Evolutionary conservation across 1,140 invertebrate genomes (phyloP).

Genomic region (Teleopsis dalmanni): DNA sequence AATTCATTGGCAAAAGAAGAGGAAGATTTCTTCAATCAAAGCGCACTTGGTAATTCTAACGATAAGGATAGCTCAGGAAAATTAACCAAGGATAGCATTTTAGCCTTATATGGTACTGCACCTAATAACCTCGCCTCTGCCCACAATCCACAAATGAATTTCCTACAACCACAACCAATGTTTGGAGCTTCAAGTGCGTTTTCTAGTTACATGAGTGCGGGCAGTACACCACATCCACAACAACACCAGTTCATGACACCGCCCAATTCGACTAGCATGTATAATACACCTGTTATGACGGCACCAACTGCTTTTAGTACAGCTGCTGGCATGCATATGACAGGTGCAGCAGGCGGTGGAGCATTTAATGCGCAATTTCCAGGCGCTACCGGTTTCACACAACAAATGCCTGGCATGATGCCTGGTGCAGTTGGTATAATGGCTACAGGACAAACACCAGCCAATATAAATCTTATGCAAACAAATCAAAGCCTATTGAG

Average conservation of each 20-base stretch:
- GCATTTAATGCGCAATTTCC: slow-evolving; percentile 23
- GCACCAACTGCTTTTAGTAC: slow-evolving; percentile 37
- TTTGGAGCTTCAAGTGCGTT: slow-evolving; percentile 10
- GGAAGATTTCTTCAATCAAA: slow-evolving; percentile 83
- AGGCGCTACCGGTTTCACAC: slow-evolving; percentile 18
- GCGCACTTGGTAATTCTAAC: slow-evolving; percentile 41
- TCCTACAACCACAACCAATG: slow-evolving; percentile 14
- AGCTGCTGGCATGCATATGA: slow-evolving; percentile 28
- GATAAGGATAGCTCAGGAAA: slow-evolving; percentile 69
- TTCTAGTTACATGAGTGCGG: slow-evolving; percentile 30
- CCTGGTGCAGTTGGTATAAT: background rate
- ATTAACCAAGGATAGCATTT: slow-evolving; percentile 88
- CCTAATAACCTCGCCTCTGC: slow-evolving; percentile 28
- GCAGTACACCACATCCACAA: slow-evolving; percentile 22
- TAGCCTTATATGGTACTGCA: slow-evolving; percentile 76
- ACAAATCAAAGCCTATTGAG: slow-evolving; percentile 35
- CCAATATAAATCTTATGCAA: slow-evolving; percentile 31
- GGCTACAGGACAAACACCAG: slow-evolving; percentile 10
- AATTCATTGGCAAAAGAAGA: slow-evolving; percentile 66
- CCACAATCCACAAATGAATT: slow-evolving; percentile 35
- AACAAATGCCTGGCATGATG: slow-evolving; percentile 2
- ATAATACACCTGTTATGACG: slow-evolving; percentile 41
- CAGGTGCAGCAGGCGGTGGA: background rate
- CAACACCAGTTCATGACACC: slow-evolving; percentile 41
- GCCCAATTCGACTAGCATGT: slow-evolving; percentile 41